phyloP scores from a whole-genome alignment of 2,797 vertebrate species.

The Aldrovandia affinis region DNA sequence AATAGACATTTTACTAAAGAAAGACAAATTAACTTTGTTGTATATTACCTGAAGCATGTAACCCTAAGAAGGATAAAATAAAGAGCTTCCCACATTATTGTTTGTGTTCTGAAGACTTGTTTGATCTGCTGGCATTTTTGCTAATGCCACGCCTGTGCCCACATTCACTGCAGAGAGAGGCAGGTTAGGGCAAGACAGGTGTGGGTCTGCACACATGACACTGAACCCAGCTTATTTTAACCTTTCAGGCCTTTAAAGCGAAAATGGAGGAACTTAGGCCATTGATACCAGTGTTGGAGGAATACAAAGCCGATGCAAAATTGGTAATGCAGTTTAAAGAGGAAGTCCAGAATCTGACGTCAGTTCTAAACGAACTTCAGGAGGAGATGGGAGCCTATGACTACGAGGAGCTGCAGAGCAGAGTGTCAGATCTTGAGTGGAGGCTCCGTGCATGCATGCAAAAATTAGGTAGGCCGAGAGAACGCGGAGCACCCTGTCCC shows the following conservation, averaged over 20 bases:
- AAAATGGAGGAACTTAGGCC: slow-evolving; percentile 95
- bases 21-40: slow-evolving; percentile 71
- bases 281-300: slow-evolving; percentile 92
- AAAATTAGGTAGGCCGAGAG: slow-evolving; percentile 89
- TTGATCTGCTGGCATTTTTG: slow-evolving; percentile 67
- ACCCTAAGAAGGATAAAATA: slow-evolving; percentile 86
- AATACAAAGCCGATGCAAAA: slow-evolving; percentile 96
- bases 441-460: slow-evolving; percentile 97
- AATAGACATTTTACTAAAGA: slow-evolving; percentile 73
- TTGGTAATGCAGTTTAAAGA: slow-evolving; percentile 97
- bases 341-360: slow-evolving; percentile 92
- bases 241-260: slow-evolving; percentile 92
- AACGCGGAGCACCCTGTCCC: slow-evolving; percentile 45
- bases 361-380: slow-evolving; percentile 91
- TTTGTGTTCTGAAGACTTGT: slow-evolving; percentile 85
- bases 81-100: slow-evolving; percentile 88
- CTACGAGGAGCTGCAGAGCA: slow-evolving; percentile 94
- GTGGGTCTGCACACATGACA: slow-evolving; percentile 79
- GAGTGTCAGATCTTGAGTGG: slow-evolving; percentile 93
- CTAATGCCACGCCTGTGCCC: slow-evolving; percentile 62
- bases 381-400: slow-evolving; percentile 93
- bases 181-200: slow-evolving; percentile 66
- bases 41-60: slow-evolving; percentile 89
- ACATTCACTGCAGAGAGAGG: slow-evolving; percentile 63
- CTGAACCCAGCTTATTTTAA: slow-evolving; percentile 92